Percentiles rank a stretch among this genome's conserved stretches.
phyloP scores from a whole-genome alignment of 2,113 vertebrate species.

The Phalacrocorax brasilianus region DNA sequence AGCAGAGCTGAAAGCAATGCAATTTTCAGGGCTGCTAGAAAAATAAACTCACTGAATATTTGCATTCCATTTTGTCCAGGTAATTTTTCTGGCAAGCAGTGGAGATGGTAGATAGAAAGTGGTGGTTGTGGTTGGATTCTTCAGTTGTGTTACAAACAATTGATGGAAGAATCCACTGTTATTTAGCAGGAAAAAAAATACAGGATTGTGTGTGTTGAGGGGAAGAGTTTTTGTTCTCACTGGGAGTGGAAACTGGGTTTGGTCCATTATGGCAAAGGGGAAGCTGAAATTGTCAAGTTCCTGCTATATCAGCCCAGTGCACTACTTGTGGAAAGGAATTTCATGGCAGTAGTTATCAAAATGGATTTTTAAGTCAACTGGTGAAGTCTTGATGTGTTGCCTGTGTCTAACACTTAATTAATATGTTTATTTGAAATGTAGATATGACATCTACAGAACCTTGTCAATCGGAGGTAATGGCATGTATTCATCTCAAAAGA shows the following conservation, averaged over 20 bases:
- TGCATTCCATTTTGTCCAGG: not conserved
- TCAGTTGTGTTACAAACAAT: not conserved
- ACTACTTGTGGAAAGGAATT: not conserved
- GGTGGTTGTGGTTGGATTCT: not conserved
- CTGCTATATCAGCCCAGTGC: not conserved
- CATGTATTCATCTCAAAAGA: not conserved
- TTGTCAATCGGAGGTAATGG: not conserved
- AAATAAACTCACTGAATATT: not conserved
- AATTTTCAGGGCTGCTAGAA: not conserved
- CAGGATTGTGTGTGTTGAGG: not conserved
- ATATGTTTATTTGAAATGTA: not conserved
- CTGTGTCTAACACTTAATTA: not conserved
- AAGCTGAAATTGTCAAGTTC: not conserved
- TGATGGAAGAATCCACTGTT: not conserved
- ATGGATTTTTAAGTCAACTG: not conserved
- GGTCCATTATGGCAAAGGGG: not conserved
- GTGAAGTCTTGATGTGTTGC: not conserved
- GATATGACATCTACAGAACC: not conserved
- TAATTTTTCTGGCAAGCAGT: not conserved
- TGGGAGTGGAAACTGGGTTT: not conserved
- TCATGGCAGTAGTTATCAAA: not conserved
- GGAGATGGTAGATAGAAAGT: not conserved
- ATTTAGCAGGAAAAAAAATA: not conserved
- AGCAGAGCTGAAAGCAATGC: not conserved
- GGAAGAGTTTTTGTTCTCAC: not conserved